Conservation (phyloP, 2,888 invertebrate genomes). For the Leucoma salicis region DNA sequence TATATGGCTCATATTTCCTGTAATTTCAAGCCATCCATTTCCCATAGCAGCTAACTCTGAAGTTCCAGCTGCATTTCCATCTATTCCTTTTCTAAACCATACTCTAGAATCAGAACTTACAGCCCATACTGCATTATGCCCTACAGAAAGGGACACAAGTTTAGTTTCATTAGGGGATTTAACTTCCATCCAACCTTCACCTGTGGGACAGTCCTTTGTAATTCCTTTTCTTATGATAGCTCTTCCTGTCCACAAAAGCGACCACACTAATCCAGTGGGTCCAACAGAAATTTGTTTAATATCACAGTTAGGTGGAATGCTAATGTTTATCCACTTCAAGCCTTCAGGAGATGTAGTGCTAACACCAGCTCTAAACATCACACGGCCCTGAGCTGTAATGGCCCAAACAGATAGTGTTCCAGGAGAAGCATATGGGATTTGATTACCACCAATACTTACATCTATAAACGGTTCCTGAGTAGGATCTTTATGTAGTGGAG, state of each 20-base stretch:
- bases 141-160: conserved; percentile 90
- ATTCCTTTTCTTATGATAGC: conserved; percentile 91
- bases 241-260: conserved; percentile 91
- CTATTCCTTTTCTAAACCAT: conserved; percentile 91
- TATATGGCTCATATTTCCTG: conserved; percentile 90
- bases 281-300: conserved; percentile 93
- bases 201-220: conserved; percentile 88
- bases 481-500: conserved; percentile 93
- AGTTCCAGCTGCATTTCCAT: conserved; percentile 86
- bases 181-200: conserved; percentile 90
- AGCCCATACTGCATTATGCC: conserved; percentile 90
- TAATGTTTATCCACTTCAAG: conserved; percentile 90
- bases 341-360: conserved; percentile 93
- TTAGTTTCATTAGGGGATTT: conserved; percentile 87
- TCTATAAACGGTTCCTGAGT: conserved; percentile 97
- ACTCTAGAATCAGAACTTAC: conserved; percentile 91
- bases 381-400: conserved; percentile 94
- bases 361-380: conserved; percentile 93
- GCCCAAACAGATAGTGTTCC: conserved; percentile 95
- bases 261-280: conserved; percentile 93
- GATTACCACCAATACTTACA: conserved; percentile 92
- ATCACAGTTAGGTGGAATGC: conserved; percentile 89
- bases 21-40: conserved; percentile 94
- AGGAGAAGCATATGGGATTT: conserved; percentile 88
- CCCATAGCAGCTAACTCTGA: conserved; percentile 91